Evolutionary conservation across 2,113 vertebrate species (phyloP), one percentile per base, ranked within the genome.

Genomic region (Rhinopomastus cyanomelas): DNA sequence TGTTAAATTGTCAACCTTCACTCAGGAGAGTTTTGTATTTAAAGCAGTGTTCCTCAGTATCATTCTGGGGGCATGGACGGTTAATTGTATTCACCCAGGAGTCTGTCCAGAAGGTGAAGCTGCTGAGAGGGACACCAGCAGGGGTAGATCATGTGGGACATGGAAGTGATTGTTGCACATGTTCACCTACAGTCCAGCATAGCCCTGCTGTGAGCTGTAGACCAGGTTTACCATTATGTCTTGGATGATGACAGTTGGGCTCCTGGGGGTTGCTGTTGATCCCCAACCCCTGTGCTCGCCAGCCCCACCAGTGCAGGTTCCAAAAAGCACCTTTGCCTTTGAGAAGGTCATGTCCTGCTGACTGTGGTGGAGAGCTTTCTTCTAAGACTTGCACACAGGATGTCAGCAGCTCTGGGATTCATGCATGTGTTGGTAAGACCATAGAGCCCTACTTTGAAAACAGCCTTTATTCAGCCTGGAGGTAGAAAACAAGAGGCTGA

Each of bases 401-500:
- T 69, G 22, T 61, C 59, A n/a, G 37, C 48, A 81, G 65, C 60
- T 62, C 51, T 53, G 26, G 52, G 23, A 60, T 62, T 94, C 36
- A 8, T 2, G 2, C 1, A 1, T 26, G 9, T 57, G 6, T 55
- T 11, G 8, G 26, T 61, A 87, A 66, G 53, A 34, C 23, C 0
- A 0, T 72, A 72, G 69, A 60, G 26, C 16, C 15, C 9, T 30
- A 9, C 62, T 53, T 71, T n/a, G 36, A 42, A 65, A 87, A 64
- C 19, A 34, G 30, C 12, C 12, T 60, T 75, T 57, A 57, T 77
- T 60, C 36, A 49, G 13, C n/a, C 8, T 73, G 25, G 49, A 78
- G 44, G 30, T 49, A 72, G 76, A 78, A 89, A 65, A 32, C 1
- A 1, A 65, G 46, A 25, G 29, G 29, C n/a, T 37, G 34, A 5